Evolutionary conservation across 2,113 vertebrate species (phyloP).

Genomic region (Strigops habroptila): DNA sequence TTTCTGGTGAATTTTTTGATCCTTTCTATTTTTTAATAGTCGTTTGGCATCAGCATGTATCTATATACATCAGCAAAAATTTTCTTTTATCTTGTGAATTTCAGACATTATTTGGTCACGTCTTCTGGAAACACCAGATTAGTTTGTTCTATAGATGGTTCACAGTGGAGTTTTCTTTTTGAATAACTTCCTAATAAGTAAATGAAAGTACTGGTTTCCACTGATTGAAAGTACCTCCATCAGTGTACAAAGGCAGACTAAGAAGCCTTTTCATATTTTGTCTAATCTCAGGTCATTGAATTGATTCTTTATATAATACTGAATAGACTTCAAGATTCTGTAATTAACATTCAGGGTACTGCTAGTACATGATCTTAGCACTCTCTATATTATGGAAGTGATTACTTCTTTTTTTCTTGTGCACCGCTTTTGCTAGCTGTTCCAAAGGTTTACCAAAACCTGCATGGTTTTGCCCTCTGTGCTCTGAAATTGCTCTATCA

Average conservation of each 20-base stretch:
- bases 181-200: constrained; percentile 26
- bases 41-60: not conserved
- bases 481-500: not conserved
- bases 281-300: constrained; percentile 32
- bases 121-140: not conserved
- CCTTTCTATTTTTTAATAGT: not conserved
- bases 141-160: not conserved
- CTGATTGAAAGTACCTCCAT: constrained; percentile 5
- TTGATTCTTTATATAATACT: constrained; percentile 2
- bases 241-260: constrained; percentile 19
- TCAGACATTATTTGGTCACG: not conserved
- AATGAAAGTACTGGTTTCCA: not conserved
- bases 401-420: not conserved
- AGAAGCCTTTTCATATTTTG: constrained; percentile 41
- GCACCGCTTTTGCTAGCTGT: not conserved
- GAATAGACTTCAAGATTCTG: constrained; percentile 36
- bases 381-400: not conserved
- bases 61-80: not conserved
- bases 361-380: constrained; percentile 1
- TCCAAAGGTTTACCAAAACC: not conserved
- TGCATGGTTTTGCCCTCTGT: not conserved
- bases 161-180: not conserved
- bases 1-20: not conserved
- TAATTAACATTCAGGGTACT: constrained; percentile 10
- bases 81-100: not conserved